Conservation (phyloP, 2,888 invertebrate genomes). For the Omphaloscelis lunosa region DNA sequence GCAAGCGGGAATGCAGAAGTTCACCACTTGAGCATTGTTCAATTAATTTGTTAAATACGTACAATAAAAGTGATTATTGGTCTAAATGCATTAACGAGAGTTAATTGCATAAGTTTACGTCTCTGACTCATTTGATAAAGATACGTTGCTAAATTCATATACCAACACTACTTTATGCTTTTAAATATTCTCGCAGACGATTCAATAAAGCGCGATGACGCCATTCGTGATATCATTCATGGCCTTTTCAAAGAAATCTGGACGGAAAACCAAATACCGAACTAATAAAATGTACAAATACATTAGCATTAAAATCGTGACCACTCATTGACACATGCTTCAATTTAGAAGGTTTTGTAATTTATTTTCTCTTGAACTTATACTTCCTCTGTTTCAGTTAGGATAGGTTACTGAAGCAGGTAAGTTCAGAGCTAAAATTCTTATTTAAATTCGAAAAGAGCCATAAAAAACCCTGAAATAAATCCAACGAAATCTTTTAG, state of each 20-base stretch:
- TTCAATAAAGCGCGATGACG: constrained; percentile 63
- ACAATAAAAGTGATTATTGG: constrained; percentile 22
- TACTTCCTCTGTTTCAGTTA: not conserved
- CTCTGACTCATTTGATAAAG: constrained; percentile 51
- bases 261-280: constrained; percentile 48
- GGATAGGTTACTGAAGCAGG: not conserved
- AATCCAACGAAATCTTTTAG: no score
- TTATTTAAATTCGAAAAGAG: no score
- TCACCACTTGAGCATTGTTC: constrained; percentile 9
- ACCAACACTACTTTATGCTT: constrained; percentile 39
- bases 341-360: not conserved
- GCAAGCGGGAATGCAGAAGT: not conserved
- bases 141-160: constrained; percentile 43
- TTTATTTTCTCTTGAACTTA: not conserved
- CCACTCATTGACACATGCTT: not conserved
- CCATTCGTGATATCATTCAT: constrained; percentile 66
- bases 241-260: constrained; percentile 61
- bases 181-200: constrained; percentile 38
- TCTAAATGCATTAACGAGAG: constrained; percentile 52
- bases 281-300: constrained; percentile 23
- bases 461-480: no score
- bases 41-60: constrained; percentile 40
- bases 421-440: not conserved
- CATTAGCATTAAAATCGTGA: constrained; percentile 20
- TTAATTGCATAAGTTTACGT: constrained; percentile 39